Conservation (phyloP, 1,140 invertebrate species). For the Drosophila lini region DNA sequence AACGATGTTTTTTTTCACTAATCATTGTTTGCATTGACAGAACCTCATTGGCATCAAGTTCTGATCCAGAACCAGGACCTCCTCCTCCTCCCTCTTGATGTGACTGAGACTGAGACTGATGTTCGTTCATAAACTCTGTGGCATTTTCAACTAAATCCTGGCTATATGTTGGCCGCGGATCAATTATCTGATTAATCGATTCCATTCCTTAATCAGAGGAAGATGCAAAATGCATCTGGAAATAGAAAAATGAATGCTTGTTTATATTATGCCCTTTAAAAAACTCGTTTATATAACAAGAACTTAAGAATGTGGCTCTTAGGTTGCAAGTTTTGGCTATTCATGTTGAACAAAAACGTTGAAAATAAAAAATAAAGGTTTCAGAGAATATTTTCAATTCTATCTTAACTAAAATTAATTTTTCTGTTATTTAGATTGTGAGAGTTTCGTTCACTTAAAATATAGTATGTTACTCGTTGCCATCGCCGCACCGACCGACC, state of each 20-base stretch:
- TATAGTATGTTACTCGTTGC: constrained; percentile 29
- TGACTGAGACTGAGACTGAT: not conserved
- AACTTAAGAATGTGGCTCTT: not conserved
- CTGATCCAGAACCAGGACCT: constrained; percentile 9
- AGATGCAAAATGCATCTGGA: constrained; percentile 11
- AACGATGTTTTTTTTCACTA: constrained; percentile 27
- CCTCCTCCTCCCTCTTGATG: not conserved
- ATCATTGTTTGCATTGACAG: constrained; percentile 50
- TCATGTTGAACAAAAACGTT: not conserved
- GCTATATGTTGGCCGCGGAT: constrained; percentile 86
- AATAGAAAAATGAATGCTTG: not conserved
- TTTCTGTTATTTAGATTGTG: constrained; percentile 24
- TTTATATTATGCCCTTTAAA: not conserved
- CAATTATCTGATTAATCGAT: constrained; percentile 88
- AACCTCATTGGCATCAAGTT: constrained; percentile 16
- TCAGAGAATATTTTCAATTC: not conserved
- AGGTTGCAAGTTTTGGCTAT: too few relatives aligned
- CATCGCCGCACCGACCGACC: constrained; percentile 22
- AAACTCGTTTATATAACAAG: constrained; percentile 1
- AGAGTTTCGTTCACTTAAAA: constrained; percentile 14
- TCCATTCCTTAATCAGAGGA: constrained; percentile 85
- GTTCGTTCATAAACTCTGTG: constrained; percentile 76
- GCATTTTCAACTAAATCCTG: constrained; percentile 86
- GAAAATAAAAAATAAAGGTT: not conserved
- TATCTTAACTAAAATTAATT: not conserved